Percentiles rank a stretch among this genome's conserved stretches.
Evolutionary conservation across 2,888 invertebrate species (phyloP).

Genomic region (Lasioglossum oenotherae): DNA sequence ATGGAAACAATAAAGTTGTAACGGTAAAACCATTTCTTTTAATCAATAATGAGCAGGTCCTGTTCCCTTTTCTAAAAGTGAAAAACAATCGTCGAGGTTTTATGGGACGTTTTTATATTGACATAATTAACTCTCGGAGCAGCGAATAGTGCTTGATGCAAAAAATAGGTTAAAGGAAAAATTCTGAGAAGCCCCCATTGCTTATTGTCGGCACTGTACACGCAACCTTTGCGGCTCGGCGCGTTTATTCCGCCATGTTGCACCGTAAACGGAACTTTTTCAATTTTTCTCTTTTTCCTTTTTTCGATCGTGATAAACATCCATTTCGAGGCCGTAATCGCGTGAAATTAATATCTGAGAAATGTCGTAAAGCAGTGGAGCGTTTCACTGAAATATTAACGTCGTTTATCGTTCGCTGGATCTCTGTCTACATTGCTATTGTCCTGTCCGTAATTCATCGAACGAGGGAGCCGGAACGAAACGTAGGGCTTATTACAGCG

Average conservation of each 20-base stretch:
- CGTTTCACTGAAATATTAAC: constrained; percentile 7
- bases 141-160: neutral
- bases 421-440: neutral
- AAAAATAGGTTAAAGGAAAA: neutral
- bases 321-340: constrained; percentile 5
- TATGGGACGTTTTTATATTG: neutral
- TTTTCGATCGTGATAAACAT: constrained; percentile 22
- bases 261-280: constrained; percentile 21
- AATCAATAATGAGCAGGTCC: neutral
- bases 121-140: neutral
- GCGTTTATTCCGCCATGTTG: constrained; percentile 32
- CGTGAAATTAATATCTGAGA: constrained; percentile 8
- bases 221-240: constrained; percentile 17
- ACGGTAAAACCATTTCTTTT: neutral
- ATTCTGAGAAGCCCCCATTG: neutral
- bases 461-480: neutral
- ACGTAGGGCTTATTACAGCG: constrained; percentile 5
- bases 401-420: neutral
- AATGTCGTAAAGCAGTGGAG: neutral
- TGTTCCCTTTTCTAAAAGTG: neutral
- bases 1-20: neutral
- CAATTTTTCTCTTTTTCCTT: constrained; percentile 12
- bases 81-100: neutral
- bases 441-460: constrained; percentile 2
- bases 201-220: neutral